Conservation (phyloP, 2,888 invertebrate species). For the Tetropium fuscum region DNA sequence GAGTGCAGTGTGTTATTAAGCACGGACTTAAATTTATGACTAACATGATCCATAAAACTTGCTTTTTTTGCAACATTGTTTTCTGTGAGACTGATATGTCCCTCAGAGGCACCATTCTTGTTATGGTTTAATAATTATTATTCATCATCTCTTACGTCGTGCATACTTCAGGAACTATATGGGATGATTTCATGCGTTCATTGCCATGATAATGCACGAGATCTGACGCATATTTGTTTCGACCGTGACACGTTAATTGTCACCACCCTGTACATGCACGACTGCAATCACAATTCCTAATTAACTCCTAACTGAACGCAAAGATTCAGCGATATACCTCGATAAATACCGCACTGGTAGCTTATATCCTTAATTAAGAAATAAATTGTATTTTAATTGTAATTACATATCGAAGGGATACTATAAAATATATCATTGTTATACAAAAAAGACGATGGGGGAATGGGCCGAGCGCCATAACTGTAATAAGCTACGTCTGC, state of each 20-base stretch:
- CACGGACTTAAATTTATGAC: conserved; percentile 19
- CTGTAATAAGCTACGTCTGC: conserved; percentile 38
- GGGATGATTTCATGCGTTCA: conserved; percentile 23
- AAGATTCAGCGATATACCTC: too few species aligned
- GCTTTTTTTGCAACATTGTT: conserved; percentile 27
- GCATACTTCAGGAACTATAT: conserved; percentile 26
- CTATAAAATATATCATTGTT: conserved; percentile 31
- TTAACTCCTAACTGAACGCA: too few species aligned
- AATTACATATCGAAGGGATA: conserved; percentile 21
- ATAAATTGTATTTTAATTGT: conserved; percentile 34
- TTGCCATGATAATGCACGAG: too few species aligned
- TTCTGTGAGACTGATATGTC: conserved; percentile 22
- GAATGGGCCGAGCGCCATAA: conserved; percentile 27
- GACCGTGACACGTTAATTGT: too few species aligned
- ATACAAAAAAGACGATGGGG: conserved; percentile 14
- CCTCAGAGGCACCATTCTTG: conserved; percentile 26
- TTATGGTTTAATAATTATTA: conserved; percentile 33
- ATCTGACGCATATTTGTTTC: too few species aligned
- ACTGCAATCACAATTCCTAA: too few species aligned
- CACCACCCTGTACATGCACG: too few species aligned
- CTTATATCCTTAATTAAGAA: conserved; percentile 29
- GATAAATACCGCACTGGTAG: background rate
- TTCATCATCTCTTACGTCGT: conserved; percentile 19
- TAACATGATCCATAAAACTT: conserved; percentile 26
- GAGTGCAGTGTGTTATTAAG: conserved; percentile 9